Percentiles rank a stretch among this genome's conserved stretches.
Conservation (phyloP, 1,140 invertebrate species). For the Limonius californicus region DNA sequence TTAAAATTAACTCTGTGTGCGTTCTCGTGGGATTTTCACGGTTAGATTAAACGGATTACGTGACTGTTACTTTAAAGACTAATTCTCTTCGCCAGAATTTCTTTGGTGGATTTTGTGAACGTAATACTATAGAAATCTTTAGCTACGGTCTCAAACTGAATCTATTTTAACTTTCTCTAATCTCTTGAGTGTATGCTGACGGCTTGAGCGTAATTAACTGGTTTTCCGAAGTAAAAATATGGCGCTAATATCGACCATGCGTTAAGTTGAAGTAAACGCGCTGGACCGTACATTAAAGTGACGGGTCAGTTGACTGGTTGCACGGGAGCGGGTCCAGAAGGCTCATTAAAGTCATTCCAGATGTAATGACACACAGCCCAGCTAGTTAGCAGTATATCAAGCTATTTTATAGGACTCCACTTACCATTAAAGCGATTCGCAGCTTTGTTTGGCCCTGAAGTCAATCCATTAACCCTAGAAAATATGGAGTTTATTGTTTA, state of each 20-base stretch:
- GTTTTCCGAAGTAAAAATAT: no score
- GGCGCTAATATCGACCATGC: no score
- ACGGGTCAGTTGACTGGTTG: background rate
- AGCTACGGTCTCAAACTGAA: no score
- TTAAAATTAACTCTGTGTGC: conserved; percentile 2
- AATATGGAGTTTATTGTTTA: conserved; percentile 8
- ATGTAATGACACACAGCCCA: conserved; percentile 1
- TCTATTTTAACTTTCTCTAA: no score
- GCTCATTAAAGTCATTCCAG: background rate
- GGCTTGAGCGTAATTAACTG: no score
- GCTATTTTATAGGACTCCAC: conserved; percentile 1
- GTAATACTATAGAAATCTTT: no score
- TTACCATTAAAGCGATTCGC: conserved; percentile 8
- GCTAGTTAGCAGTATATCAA: conserved; percentile 6
- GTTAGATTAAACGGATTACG: conserved; percentile 8
- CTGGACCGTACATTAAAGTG: no score
- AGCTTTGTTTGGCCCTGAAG: background rate
- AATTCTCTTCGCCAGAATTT: background rate
- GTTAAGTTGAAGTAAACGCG: no score
- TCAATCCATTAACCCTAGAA: conserved; percentile 4
- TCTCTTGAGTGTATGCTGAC: no score
- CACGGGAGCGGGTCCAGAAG: background rate
- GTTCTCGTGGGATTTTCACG: background rate
- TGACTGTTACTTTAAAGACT: conserved; percentile 10
- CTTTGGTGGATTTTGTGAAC: background rate